Percentiles rank a stretch among this genome's conserved stretches.
These are phyloP conservation scores for Amniataba percoides DNA, from an alignment of 2,797 vertebrate genomes.

Conservation along the genomic window DNA sequence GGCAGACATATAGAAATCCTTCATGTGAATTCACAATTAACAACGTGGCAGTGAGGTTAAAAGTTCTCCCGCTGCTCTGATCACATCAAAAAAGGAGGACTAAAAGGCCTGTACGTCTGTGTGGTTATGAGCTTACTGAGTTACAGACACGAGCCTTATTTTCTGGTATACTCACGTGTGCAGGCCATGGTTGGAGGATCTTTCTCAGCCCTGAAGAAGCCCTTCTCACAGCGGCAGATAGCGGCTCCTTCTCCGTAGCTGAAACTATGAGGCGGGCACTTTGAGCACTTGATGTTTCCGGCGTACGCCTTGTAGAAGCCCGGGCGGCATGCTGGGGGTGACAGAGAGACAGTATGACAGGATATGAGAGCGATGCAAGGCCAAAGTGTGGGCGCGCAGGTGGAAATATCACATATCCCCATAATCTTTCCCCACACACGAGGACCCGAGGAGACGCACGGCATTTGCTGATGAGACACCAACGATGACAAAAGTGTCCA, in stretches of 20 bases:
- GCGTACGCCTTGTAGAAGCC: slow-evolving; percentile 97
- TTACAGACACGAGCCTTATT: too few relatives aligned
- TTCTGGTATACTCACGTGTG: slow-evolving; percentile 85
- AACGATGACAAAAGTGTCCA: background rate
- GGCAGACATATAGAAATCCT: slow-evolving; percentile 23
- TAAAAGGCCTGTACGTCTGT: background rate
- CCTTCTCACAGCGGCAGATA: slow-evolving; percentile 92
- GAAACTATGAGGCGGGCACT: slow-evolving; percentile 94
- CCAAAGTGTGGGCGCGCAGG: background rate
- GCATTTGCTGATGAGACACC: slow-evolving; percentile 4
- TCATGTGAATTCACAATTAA: slow-evolving; percentile 40
- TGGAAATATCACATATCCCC: slow-evolving; percentile 1
- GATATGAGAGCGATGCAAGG: background rate
- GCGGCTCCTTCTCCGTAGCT: slow-evolving; percentile 90
- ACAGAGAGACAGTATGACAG: slow-evolving; percentile 49
- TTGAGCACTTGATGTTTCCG: slow-evolving; percentile 94
- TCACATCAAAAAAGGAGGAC: background rate
- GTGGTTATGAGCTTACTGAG: background rate
- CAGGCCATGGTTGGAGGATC: slow-evolving; percentile 97
- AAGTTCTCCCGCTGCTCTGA: slow-evolving; percentile 9
- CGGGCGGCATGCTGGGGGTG: slow-evolving; percentile 90
- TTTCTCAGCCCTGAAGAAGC: slow-evolving; percentile 93
- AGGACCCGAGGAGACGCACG: background rate
- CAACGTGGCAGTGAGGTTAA: background rate
- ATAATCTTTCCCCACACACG: background rate